Evolutionary conservation across 2,113 vertebrate genomes (phyloP), one percentile per base, ranked within the genome.

Genomic region (Alligator mississippiensis): DNA sequence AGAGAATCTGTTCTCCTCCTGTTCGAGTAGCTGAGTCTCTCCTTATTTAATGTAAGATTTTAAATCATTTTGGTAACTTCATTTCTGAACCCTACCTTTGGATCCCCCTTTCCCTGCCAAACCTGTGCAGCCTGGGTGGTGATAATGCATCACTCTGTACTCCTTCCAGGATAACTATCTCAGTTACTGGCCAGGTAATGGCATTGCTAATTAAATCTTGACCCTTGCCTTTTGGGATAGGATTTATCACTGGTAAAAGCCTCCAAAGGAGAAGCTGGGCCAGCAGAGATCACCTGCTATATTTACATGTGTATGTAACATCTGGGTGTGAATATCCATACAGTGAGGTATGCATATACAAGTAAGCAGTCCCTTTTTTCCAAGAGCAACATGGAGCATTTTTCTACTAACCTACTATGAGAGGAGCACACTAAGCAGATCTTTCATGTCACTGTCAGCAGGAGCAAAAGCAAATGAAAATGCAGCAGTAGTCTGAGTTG

Each of bases 11-110:
- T 95, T 79, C 30, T 91, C 68, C 83, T 74, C 68, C 80, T 7
- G 0, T 63, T 94, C 92, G 82, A 64, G 75, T 22, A 93, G 89
- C 82, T 2, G 18, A 94, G 59, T 76, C 88, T 92, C 66, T 47
- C 58, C 57, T 64, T 77, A 47, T 88, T 96, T 90, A 82, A 92
- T n/a, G 6, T 2, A 15, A 90, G 58, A 64, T 82, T 93, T 88
- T 58, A 22, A 86, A 79, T 77, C 86, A 84, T 9, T 89, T 93
- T 17, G n/a, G 66, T 60, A 59, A 30, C 34, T 59, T 79, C 85
- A 87, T 77, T 14, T 0, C 80, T 84, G 85, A 55, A 25, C 58
- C 75, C 64, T 5, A 0, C 25, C 24, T 3, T 88, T 93, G 70
- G 60, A 9, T 17, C 57, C 34, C 80, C 87, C 57, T 78, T 24